These are phyloP conservation scores for Cottus gobio DNA, from an alignment of 2,113 vertebrate genomes.

Conservation along the genomic window DNA sequence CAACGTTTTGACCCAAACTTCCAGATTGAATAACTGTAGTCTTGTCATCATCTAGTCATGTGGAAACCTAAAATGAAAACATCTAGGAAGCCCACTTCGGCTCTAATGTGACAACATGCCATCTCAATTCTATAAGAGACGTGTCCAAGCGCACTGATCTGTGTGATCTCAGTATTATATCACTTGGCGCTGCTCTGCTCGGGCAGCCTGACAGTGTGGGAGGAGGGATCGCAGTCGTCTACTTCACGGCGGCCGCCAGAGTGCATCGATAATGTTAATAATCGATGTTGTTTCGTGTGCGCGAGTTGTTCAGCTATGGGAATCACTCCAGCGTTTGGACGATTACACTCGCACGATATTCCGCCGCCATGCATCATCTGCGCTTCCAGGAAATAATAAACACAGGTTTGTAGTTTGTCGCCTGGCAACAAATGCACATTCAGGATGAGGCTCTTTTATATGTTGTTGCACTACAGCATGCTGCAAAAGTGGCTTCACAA, in stretches of 20 bases:
- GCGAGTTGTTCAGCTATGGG: conserved; percentile 8
- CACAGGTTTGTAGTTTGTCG: conserved; percentile 9
- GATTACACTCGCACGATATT: not conserved
- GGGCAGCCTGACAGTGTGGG: conserved; percentile 19
- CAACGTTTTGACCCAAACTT: not conserved
- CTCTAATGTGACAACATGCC: conserved; percentile 9
- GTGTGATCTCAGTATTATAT: conserved; percentile 14
- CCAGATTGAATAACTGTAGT: not conserved
- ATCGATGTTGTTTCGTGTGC: conserved; percentile 50
- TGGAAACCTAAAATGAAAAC: not conserved
- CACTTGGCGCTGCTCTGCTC: conserved; percentile 9
- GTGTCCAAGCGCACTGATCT: conserved; percentile 8
- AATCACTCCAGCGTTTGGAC: conserved; percentile 18
- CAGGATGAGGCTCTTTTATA: conserved; percentile 13
- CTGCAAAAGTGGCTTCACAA: conserved; percentile 23
- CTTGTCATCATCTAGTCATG: not conserved
- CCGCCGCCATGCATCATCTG: not conserved
- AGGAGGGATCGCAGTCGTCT: conserved; percentile 20
- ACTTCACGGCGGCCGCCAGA: conserved; percentile 29
- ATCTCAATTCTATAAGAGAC: not conserved
- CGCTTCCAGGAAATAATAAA: conserved; percentile 14
- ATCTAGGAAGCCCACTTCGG: not conserved
- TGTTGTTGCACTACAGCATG: not conserved
- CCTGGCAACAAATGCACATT: conserved; percentile 33
- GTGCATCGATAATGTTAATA: conserved; percentile 38